Base-by-base conservation (phyloP, 2,888 invertebrate genomes). In the Orthosia cruda region DNA sequence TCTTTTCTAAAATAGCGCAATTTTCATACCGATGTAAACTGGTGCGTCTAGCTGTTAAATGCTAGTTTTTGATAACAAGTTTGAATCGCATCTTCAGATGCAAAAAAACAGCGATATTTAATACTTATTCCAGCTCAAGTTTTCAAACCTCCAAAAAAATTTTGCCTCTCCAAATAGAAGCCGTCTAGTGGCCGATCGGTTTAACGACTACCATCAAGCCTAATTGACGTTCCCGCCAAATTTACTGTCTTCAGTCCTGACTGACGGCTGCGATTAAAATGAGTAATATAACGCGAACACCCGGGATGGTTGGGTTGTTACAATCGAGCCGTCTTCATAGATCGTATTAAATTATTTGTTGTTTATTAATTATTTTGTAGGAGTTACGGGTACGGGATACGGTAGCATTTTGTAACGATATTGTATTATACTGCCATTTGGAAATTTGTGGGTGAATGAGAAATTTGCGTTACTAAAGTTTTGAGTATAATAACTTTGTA, bases 141-240 rank as follows among this genome's bases (percentile, higher is more conserved):
- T 61, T 4, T 32, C 45, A 61, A 54, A 5, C 26, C 16, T 16
- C 49, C 45, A 59, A 81, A 77, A 82, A 74, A 54, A 20, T 15
- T 26, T 64, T 12, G 52, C 49, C 32, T 55, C 26, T n/a, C 50
- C n/a, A 52, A 67, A 66, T 63, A 61, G 59, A 52, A 74, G 32
- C 50, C 23, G 54, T 62, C 64, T 80, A 80, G 84, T 80, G 74
- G 57, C 16, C 71, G 73, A 83, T 83, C 68, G 72, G 74, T 69
- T 64, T 83, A 80, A 84, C 63, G 85, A 80, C 74, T 52, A 26
- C 61, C 72, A 83, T 85, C 80, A 77, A 49, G 63, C 70, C 68
- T 85, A 84, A 84, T 85, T 84, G 83, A 83, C 74, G 83, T 80
- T 58, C 74, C 62, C 70, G 64, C 76, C 80, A 73, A 82, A 85